A percentile compares a stretch with the other conserved stretches of the same genome.
phyloP scores from a whole-genome alignment of 2,113 vertebrate genomes.

The Oncorhynchus clarkii region DNA sequence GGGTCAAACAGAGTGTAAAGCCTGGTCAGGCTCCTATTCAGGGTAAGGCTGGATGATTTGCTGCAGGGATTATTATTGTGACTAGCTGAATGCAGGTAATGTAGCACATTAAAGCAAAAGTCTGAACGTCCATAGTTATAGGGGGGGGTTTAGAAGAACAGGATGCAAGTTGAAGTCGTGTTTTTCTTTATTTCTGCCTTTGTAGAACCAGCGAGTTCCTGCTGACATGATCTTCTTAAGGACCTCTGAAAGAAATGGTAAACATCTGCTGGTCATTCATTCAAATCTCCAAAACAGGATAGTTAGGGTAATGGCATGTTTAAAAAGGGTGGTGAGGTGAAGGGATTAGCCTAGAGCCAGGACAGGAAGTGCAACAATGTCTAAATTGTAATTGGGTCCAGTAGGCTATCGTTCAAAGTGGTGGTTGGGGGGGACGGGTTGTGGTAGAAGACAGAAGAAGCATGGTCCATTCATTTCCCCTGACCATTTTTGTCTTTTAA shows the following conservation, averaged over 20 bases:
- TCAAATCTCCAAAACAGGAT: slow-evolving; percentile 51
- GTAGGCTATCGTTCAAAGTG: slow-evolving; percentile 41
- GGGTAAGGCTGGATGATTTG: slow-evolving; percentile 51
- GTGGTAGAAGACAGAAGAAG: slow-evolving; percentile 1
- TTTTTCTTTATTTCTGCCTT: slow-evolving; percentile 52
- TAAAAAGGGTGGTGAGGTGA: slow-evolving; percentile 61
- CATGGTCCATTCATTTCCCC: slow-evolving; percentile 5
- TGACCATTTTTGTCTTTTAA: slow-evolving; percentile 67
- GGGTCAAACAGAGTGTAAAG: slow-evolving; percentile 53
- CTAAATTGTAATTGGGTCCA: slow-evolving; percentile 53
- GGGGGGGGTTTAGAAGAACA: slow-evolving; percentile 23
- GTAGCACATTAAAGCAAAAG: slow-evolving; percentile 47
- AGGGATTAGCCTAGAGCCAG: slow-evolving; percentile 64
- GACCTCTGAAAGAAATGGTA: slow-evolving; percentile 98
- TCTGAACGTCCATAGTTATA: slow-evolving; percentile 30
- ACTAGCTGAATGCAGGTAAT: slow-evolving; percentile 54
- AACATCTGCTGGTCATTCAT: slow-evolving; percentile 84
- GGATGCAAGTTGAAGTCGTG: slow-evolving; percentile 49
- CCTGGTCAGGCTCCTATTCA: slow-evolving; percentile 36
- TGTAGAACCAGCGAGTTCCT: slow-evolving; percentile 94
- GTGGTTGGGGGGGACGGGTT: not conserved
- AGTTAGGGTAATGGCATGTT: slow-evolving; percentile 59
- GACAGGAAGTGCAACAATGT: slow-evolving; percentile 61
- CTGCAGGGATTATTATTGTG: slow-evolving; percentile 47
- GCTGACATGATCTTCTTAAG: slow-evolving; percentile 99